A percentile compares a stretch with the other conserved stretches of the same genome.
Evolutionary conservation across 2,888 invertebrate genomes (phyloP).

Genomic region (Venustoraphidia nigricollis): DNA sequence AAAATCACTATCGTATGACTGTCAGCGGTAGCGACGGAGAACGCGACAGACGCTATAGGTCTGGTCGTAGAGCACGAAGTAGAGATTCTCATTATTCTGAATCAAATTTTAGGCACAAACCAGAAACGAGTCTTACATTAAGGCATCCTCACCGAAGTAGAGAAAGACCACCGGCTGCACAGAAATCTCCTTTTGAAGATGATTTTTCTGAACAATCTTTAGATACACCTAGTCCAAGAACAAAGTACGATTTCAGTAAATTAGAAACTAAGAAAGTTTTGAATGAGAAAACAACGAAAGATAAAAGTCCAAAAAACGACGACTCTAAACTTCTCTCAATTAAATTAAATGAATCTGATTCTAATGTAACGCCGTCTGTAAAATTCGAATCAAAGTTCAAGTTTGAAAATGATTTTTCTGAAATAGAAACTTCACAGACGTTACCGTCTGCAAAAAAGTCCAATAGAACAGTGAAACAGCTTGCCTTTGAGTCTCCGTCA

Average conservation of each 20-base stretch:
- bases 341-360: neutral
- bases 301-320: constrained; percentile 1
- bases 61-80: constrained; percentile 28
- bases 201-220: constrained; percentile 8
- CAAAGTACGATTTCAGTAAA: neutral
- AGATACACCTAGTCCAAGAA: constrained; percentile 5
- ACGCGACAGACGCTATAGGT: constrained; percentile 35
- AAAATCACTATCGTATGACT: constrained; percentile 15
- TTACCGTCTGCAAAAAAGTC: too few relatives aligned
- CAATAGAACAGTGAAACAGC: neutral
- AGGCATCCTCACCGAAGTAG: constrained; percentile 16
- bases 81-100: constrained; percentile 27
- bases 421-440: constrained; percentile 20
- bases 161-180: constrained; percentile 3
- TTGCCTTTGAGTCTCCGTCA: neutral
- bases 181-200: constrained; percentile 11
- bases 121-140: constrained; percentile 21
- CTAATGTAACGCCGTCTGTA: neutral
- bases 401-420: constrained; percentile 48
- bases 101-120: constrained; percentile 19
- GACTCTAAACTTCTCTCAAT: neutral
- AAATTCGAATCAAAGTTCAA: constrained; percentile 4
- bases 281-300: neutral
- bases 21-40: constrained; percentile 37
- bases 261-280: neutral